phyloP scores from a whole-genome alignment of 2,888 invertebrate species.

The Acleris emargana region DNA sequence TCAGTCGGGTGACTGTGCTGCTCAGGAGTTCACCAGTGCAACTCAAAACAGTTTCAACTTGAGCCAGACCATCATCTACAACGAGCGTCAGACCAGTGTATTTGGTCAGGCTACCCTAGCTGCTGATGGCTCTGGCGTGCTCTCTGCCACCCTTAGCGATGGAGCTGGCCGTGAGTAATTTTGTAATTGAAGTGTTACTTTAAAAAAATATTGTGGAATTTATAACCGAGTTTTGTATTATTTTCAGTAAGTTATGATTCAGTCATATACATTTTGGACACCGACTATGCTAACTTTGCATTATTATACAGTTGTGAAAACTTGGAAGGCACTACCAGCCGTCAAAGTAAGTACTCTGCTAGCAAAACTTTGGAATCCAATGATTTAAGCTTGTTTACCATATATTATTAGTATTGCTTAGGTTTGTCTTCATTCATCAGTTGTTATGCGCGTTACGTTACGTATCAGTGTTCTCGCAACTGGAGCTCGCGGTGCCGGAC shows the following conservation, averaged over 20 bases:
- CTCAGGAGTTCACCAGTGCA: slow-evolving; percentile 42
- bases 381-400: no score
- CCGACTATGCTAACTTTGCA: slow-evolving; percentile 85
- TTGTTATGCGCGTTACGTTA: no score
- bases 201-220: no score
- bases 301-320: slow-evolving; percentile 85
- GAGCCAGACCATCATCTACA: slow-evolving; percentile 51
- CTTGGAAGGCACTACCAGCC: not conserved
- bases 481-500: no score
- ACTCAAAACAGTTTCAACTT: slow-evolving; percentile 46
- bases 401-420: no score
- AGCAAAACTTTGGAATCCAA: not conserved
- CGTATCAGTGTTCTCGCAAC: no score
- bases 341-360: slow-evolving; percentile 18
- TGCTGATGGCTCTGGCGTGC: slow-evolving; percentile 55
- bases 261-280: slow-evolving; percentile 85
- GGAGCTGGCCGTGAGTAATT: slow-evolving; percentile 46
- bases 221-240: not conserved
- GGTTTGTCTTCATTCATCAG: no score
- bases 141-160: slow-evolving; percentile 46
- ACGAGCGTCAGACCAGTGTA: slow-evolving; percentile 49
- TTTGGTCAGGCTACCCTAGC: slow-evolving; percentile 46
- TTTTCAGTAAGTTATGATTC: slow-evolving; percentile 60
- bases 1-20: slow-evolving; percentile 62
- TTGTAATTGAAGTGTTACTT: not conserved